Base-by-base conservation (phyloP, 2,888 invertebrate species). In the Caenorhabditis wallacei region DNA sequence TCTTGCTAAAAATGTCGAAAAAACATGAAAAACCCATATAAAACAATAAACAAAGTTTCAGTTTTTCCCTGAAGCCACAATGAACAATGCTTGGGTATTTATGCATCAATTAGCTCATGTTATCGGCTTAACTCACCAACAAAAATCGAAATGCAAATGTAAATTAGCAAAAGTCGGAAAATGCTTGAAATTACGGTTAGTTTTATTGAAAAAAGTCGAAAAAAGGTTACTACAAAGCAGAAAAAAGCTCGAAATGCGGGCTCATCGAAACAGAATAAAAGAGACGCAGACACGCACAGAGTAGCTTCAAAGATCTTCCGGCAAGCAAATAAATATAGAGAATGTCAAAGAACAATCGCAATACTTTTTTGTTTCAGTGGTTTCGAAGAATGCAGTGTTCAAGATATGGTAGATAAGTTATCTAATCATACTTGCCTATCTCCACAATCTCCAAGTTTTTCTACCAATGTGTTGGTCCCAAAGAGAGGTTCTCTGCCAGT, bases 81-180 rank as follows among this genome's bases (percentile, higher is more conserved):
- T 82, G 80, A 85, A 84, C 70, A 86, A 85, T 59, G 86, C 88
- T 1, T 78, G 76, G 54, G 84, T 88, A n/a, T 83, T 88, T 30
- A 84, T 88, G 43, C 88, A 88, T 59, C 86, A 87, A 70, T n/a
- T 88, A 13, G 86, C 86, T 26, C 88, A 88, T 80, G 76, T 88
- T 0, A 74, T 86, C 16, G 88, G 88, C 13, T 69, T 88, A 16
- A 80, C 82, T 11, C 88, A 88, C 66, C 80, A 88, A 66, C 70
- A 68, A 11, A 80, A 63, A 72, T 79, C 82, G 30, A 79, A 80
- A 18, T 88, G 88, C 54, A 53, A 71, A 37, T 88, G 88, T 48
- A 68, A 74, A 22, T 40, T 71, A 46, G 75, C 53, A 48, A 79
- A 84, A n/a, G 48, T 79, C 26, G 76, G 80, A 53, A 85, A 82